These are phyloP conservation scores for Pristionchus maxplancki DNA, from an alignment of 2,888 invertebrate genomes.

Conservation along the genomic window DNA sequence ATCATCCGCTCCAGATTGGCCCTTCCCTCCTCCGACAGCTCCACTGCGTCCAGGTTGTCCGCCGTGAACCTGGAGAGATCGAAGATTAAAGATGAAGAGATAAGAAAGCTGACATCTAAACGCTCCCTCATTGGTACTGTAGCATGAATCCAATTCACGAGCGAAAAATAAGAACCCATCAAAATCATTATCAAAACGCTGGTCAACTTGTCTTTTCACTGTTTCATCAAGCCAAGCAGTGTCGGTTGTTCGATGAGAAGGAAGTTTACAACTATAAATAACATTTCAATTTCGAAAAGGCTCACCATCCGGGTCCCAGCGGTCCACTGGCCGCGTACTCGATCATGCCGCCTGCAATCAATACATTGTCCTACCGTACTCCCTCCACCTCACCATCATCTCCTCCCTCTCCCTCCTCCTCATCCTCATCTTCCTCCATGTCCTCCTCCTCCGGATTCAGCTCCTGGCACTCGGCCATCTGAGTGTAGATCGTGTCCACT, in stretches of 20 bases:
- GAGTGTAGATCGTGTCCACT: conserved; percentile 85
- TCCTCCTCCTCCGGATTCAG: conserved; percentile 87
- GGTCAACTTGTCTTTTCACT: too few species aligned
- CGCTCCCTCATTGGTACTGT: too few species aligned
- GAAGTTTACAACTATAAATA: neutral
- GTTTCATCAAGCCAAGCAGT: too few species aligned
- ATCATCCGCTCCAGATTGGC: conserved; percentile 70
- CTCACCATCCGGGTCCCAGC: conserved; percentile 50
- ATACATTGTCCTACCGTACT: neutral
- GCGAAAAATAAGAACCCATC: too few species aligned
- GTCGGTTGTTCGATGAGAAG: too few species aligned
- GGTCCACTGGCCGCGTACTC: neutral
- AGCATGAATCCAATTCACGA: too few species aligned
- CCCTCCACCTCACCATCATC: neutral
- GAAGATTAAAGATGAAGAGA: neutral
- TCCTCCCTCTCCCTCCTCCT: conserved; percentile 47
- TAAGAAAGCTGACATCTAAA: neutral
- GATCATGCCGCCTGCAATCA: neutral
- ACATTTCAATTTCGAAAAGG: neutral
- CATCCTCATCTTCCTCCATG: conserved; percentile 79
- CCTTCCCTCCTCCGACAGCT: conserved; percentile 70
- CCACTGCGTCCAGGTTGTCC: conserved; percentile 55
- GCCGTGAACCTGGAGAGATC: conserved; percentile 42
- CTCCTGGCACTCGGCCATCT: conserved; percentile 87
- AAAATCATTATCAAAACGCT: too few species aligned